A percentile compares a stretch with the other conserved stretches of the same genome.
Conservation (phyloP, 2,797 vertebrate species). For the Poeciliopsis gracilis region DNA sequence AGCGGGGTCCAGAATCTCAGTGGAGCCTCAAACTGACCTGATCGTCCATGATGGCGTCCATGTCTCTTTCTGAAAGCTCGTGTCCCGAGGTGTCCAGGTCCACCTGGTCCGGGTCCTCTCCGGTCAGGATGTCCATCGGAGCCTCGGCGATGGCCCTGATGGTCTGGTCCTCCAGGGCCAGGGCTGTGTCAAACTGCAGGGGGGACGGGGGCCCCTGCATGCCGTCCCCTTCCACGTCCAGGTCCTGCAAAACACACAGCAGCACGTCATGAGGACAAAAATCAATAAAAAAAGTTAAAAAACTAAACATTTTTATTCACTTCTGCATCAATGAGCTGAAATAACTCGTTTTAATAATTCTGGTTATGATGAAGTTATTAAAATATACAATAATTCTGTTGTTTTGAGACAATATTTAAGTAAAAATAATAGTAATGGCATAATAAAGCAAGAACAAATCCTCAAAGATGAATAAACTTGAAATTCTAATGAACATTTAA, state of each 20-base stretch:
- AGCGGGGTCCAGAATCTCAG: not conserved
- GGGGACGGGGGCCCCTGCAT: conserved; percentile 95
- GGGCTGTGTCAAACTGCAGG: conserved; percentile 91
- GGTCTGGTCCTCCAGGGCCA: conserved; percentile 87
- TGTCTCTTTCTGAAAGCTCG: conserved; percentile 77
- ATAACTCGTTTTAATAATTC: not conserved
- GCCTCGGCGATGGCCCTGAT: conserved; percentile 87
- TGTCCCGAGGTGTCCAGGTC: conserved; percentile 74
- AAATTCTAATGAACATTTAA: too few species aligned
- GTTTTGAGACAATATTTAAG: too few species aligned
- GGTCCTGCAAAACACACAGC: conserved; percentile 79
- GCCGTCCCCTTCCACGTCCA: conserved; percentile 95
- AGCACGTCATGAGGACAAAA: not conserved
- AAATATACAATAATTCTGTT: too few species aligned
- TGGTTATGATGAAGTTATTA: too few species aligned
- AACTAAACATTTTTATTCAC: not conserved
- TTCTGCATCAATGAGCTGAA: not conserved
- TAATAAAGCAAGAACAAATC: too few species aligned
- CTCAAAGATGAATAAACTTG: too few species aligned
- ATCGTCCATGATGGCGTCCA: conserved; percentile 72
- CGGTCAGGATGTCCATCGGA: conserved; percentile 87
- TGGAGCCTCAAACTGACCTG: conserved; percentile 65
- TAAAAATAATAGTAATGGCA: too few species aligned
- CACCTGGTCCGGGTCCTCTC: conserved; percentile 68
- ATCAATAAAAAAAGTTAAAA: not conserved